phyloP scores from a whole-genome alignment of 2,113 vertebrate species.

The Neolamprologus brichardi region DNA sequence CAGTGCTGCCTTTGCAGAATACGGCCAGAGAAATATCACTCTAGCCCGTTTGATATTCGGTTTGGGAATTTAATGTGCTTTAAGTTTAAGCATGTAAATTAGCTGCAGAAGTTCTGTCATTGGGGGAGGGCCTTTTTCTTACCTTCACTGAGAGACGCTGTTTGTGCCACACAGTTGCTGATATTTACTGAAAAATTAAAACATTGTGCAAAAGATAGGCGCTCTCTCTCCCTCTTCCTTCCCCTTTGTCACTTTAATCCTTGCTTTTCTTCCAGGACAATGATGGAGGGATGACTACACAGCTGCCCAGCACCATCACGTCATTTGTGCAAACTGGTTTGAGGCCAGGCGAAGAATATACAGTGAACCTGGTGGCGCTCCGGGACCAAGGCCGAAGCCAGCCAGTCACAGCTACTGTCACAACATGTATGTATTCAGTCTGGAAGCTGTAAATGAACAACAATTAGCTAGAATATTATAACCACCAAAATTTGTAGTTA shows the following conservation, averaged over 20 bases:
- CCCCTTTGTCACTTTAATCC: neutral
- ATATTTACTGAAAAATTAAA: neutral
- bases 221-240: neutral
- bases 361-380: conserved; percentile 87
- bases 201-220: neutral
- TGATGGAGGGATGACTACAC: conserved; percentile 91
- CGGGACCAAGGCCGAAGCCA: conserved; percentile 89
- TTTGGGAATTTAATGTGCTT: conserved; percentile 8
- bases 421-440: conserved; percentile 78
- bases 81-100: neutral
- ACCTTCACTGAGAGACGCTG: neutral
- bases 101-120: neutral
- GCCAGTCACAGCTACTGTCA: conserved; percentile 81
- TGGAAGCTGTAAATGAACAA: neutral
- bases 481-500: neutral
- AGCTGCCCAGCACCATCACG: conserved; percentile 91
- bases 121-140: neutral
- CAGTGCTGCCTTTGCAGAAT: conserved; percentile 39
- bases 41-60: neutral
- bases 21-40: neutral
- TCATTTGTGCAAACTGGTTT: conserved; percentile 92
- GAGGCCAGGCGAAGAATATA: conserved; percentile 93
- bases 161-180: neutral
- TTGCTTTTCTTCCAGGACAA: conserved; percentile 77
- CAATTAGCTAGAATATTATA: neutral